Evolutionary conservation across 1,140 invertebrate species (phyloP).

Genomic region (Panulirus ornatus): DNA sequence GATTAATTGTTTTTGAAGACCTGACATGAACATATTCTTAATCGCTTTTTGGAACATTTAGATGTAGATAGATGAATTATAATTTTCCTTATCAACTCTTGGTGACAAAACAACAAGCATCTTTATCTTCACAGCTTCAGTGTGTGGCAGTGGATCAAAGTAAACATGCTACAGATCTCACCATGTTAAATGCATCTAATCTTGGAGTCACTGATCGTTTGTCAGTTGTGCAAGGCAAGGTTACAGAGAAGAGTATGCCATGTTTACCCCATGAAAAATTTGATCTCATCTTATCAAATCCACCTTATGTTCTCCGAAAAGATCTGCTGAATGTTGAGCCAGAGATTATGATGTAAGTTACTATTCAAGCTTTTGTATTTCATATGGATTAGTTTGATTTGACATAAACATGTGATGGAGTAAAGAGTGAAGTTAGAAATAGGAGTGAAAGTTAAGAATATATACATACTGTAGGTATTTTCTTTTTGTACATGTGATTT

Average conservation of each 20-base stretch:
- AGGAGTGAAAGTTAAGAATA: too few relatives aligned
- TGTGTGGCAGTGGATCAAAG: constrained; percentile 82
- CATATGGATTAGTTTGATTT: too few relatives aligned
- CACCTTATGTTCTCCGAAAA: constrained; percentile 82
- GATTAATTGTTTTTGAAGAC: too few relatives aligned
- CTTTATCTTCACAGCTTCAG: constrained; percentile 64
- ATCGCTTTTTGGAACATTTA: too few relatives aligned
- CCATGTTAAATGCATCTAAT: constrained; percentile 81
- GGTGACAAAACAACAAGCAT: not conserved
- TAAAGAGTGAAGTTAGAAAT: too few relatives aligned
- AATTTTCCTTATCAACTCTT: not conserved
- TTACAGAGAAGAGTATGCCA: constrained; percentile 78
- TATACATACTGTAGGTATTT: too few relatives aligned
- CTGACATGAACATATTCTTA: too few relatives aligned
- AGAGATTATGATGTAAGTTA: constrained; percentile 82
- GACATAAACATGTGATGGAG: too few relatives aligned
- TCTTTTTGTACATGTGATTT: too few relatives aligned
- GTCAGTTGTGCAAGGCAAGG: constrained; percentile 79
- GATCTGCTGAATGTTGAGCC: constrained; percentile 81
- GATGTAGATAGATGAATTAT: not conserved
- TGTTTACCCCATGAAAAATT: constrained; percentile 77
- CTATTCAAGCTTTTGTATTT: too few relatives aligned
- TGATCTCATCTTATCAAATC: constrained; percentile 84
- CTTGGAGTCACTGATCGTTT: constrained; percentile 79
- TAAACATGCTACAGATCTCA: constrained; percentile 81